A percentile compares a stretch with the other conserved stretches of the same genome.
phyloP scores from a whole-genome alignment of 2,113 vertebrate species.

The Pholis gunnellus region DNA sequence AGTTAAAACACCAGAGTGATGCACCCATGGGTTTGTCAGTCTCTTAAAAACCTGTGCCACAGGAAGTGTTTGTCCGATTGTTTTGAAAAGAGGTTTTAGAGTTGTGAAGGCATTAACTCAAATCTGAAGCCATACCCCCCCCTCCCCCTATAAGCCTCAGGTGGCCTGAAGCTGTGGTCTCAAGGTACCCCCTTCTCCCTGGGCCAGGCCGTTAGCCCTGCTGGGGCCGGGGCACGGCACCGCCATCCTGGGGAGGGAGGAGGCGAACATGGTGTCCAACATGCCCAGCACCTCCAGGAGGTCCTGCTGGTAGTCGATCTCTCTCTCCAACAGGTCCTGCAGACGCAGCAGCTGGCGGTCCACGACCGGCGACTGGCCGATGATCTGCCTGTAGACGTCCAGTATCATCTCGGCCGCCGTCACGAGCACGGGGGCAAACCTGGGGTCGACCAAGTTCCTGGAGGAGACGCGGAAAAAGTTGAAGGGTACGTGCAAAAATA shows the following conservation, averaged over 20 bases:
- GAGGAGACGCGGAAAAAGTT: not conserved
- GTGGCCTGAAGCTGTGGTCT: conserved; percentile 66
- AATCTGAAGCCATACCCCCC: conserved; percentile 1
- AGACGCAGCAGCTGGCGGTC: conserved; percentile 92
- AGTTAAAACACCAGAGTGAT: conserved; percentile 36
- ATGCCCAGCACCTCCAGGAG: conserved; percentile 95
- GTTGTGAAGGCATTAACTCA: conserved; percentile 21
- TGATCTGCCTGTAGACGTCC: conserved; percentile 89
- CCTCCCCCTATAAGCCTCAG: conserved; percentile 42
- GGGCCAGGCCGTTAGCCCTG: conserved; percentile 62
- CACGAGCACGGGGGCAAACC: conserved; percentile 90
- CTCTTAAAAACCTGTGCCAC: conserved; percentile 44
- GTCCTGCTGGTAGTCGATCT: conserved; percentile 93
- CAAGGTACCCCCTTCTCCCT: conserved; percentile 36
- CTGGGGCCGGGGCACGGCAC: conserved; percentile 45
- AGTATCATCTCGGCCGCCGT: conserved; percentile 90
- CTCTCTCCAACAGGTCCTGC: conserved; percentile 89
- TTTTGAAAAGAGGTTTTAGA: conserved; percentile 26
- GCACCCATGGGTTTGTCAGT: conserved; percentile 14
- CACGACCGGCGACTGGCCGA: conserved; percentile 90
- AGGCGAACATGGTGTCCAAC: conserved; percentile 96
- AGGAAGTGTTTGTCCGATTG: conserved; percentile 27
- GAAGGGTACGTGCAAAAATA: not conserved
- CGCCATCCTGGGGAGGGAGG: conserved; percentile 86
- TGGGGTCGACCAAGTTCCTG: conserved; percentile 90